Evolutionary conservation across 2,888 invertebrate species (phyloP).

Genomic region (Marasmarcha lunaedactyla): DNA sequence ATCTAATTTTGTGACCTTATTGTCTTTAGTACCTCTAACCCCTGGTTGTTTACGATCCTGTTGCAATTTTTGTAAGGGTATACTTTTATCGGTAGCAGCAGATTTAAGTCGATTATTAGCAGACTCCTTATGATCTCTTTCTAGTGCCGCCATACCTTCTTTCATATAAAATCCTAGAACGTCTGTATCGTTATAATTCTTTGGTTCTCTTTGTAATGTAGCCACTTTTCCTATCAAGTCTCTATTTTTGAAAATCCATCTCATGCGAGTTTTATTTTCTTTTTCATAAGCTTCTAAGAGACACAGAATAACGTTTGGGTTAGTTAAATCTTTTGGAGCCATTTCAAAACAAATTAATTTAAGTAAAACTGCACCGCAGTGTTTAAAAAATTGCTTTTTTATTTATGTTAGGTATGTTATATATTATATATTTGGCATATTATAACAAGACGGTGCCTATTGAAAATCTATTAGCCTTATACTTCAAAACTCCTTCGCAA

Average conservation of each 20-base stretch:
- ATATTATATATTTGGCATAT: too few relatives aligned
- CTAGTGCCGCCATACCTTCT: conserved; percentile 28
- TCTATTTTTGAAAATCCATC: conserved; percentile 30
- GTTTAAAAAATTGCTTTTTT: too few relatives aligned
- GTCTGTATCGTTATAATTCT: conserved; percentile 31
- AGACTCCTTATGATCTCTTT: conserved; percentile 27
- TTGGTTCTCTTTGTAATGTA: conserved; percentile 28
- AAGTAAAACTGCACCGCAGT: too few relatives aligned
- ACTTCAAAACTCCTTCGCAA: too few relatives aligned
- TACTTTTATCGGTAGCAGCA: too few relatives aligned
- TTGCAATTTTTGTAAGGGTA: too few relatives aligned
- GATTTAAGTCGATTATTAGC: conserved; percentile 26
- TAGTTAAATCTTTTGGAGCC: conserved; percentile 24
- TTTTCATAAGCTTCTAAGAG: conserved; percentile 34
- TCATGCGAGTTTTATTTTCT: conserved; percentile 29
- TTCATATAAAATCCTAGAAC: conserved; percentile 29
- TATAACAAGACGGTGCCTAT: too few relatives aligned
- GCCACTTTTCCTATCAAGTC: conserved; percentile 28
- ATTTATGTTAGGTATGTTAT: too few relatives aligned
- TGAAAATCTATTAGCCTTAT: too few relatives aligned
- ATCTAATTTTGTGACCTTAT: too few relatives aligned
- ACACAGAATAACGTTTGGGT: conserved; percentile 31
- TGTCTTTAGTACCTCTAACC: too few relatives aligned
- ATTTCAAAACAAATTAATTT: neutral
- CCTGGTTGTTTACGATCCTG: too few relatives aligned